Evolutionary conservation across 2,113 vertebrate genomes (phyloP).

Genomic region (Mionectes macconnelli): DNA sequence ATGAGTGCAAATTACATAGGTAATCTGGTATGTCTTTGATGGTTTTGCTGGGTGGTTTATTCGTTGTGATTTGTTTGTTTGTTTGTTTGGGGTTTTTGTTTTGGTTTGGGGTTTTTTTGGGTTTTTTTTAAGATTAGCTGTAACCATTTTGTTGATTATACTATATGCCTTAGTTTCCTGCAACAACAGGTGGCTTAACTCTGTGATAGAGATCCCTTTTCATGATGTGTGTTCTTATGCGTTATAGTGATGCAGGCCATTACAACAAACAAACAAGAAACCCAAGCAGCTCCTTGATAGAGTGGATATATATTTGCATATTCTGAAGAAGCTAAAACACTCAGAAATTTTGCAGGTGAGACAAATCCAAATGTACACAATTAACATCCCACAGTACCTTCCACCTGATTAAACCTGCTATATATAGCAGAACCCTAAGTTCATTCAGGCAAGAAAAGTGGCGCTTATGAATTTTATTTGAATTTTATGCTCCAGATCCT

Average conservation of each 20-base stretch:
- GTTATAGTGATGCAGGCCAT: background rate
- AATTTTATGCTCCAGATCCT: constrained; percentile 30
- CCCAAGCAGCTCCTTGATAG: background rate
- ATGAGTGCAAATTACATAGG: fast-evolving
- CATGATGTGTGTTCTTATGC: background rate
- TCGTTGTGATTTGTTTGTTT: background rate
- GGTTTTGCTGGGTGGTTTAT: background rate
- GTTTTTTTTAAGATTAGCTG: background rate
- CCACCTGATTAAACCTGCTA: background rate
- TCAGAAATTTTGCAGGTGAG: background rate
- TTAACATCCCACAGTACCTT: background rate
- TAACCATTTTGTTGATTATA: background rate
- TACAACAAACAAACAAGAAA: background rate
- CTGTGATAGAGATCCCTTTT: background rate
- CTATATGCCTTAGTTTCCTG: background rate
- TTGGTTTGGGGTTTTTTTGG: too few species aligned
- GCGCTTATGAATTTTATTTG: background rate
- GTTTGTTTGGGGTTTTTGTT: too few species aligned
- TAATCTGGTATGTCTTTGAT: background rate
- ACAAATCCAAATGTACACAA: background rate
- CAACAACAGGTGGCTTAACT: background rate
- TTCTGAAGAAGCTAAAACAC: background rate
- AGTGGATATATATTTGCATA: background rate
- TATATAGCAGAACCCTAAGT: background rate
- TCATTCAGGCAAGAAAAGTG: background rate